Evolutionary conservation across 2,797 vertebrate species (phyloP), one percentile per base, ranked within the genome.

Genomic region (Chelon labrosus): DNA sequence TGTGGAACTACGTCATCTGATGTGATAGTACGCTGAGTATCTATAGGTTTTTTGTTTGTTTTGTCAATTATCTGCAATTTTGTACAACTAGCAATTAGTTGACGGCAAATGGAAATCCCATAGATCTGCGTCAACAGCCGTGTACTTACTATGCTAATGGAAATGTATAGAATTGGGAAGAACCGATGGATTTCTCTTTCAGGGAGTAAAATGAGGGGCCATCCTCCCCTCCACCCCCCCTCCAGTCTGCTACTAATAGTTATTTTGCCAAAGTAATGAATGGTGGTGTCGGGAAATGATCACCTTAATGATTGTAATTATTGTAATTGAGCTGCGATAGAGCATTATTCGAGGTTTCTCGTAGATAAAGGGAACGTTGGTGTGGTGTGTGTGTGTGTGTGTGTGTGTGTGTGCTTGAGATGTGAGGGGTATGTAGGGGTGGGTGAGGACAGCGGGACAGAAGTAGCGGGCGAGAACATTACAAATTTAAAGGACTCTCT

Each of bases 221-320:
- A 12, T 47, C 44, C 68, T 19, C 70, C 5, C 50, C 69, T 50
- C 65, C 51, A 5, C 31, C 22, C 27, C 46, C 13, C 4, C 22
- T 0, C 63, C 75, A 38, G 22, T 59, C 65, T 58, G 47, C 58
- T 55, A 16, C 75, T 84, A 86, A 85, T 86, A 67, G 77, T 77
- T 85, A 80, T 84, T 83, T 89, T 82, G 47, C 67, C 53, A 60
- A 53, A 60, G 72, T 85, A 83, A 82, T 84, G 74, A 77, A 77
- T 50, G 75, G 70, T 66, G 79, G 73, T 70, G 77, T 73, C 7
- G 46, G 67, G 60, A 76, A 76, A 86, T 79, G 70, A 88, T 82
- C 80, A 83, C 69, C 61, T 83, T 83, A 88, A 87, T 87, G 70
- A 87, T 84, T 11, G 31, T 90, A 83, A 92, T 89, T 87, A 91